Evolutionary conservation across 92 coral and sea anemone genomes (phyloP).

Genomic region (Phenganax subtilis): DNA sequence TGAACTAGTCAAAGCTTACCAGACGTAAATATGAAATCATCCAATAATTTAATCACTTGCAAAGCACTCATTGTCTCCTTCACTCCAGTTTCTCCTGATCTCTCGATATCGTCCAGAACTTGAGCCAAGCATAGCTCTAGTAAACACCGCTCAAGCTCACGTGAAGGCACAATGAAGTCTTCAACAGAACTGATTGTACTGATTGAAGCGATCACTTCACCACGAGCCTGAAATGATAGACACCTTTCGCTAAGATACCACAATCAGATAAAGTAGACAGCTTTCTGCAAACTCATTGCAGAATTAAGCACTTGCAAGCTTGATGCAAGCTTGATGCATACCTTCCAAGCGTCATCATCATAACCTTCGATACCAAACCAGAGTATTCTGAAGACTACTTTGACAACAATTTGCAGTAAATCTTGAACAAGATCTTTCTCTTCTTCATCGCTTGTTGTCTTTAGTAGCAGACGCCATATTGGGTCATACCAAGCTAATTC

Average conservation of each 20-base stretch:
- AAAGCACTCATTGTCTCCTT: slow-evolving; percentile 79
- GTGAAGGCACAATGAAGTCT: slow-evolving; percentile 70
- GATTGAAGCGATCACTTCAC: slow-evolving; percentile 83
- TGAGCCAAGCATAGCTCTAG: slow-evolving; percentile 77
- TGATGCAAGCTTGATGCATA: neutral
- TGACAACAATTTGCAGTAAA: slow-evolving; percentile 71
- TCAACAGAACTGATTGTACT: slow-evolving; percentile 78
- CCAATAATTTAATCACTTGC: slow-evolving; percentile 85
- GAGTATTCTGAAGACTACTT: slow-evolving; percentile 73
- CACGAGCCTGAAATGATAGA: slow-evolving; percentile 40
- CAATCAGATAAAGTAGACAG: neutral
- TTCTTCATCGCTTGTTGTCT: neutral
- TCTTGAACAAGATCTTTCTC: slow-evolving; percentile 39
- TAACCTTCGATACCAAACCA: slow-evolving; percentile 90
- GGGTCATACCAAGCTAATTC: slow-evolving; percentile 38
- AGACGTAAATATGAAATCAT: slow-evolving; percentile 89
- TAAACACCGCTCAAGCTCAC: slow-evolving; percentile 73
- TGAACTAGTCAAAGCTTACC: slow-evolving; percentile 41
- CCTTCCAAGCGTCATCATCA: slow-evolving; percentile 88
- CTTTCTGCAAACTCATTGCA: neutral
- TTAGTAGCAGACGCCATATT: slow-evolving; percentile 25
- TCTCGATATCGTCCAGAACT: slow-evolving; percentile 77
- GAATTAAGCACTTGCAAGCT: no score
- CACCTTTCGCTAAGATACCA: neutral
- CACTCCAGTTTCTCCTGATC: slow-evolving; percentile 90